Evolutionary conservation across 2,888 invertebrate genomes (phyloP), one percentile per base, ranked within the genome.

Genomic region (Drosophila limbata): DNA sequence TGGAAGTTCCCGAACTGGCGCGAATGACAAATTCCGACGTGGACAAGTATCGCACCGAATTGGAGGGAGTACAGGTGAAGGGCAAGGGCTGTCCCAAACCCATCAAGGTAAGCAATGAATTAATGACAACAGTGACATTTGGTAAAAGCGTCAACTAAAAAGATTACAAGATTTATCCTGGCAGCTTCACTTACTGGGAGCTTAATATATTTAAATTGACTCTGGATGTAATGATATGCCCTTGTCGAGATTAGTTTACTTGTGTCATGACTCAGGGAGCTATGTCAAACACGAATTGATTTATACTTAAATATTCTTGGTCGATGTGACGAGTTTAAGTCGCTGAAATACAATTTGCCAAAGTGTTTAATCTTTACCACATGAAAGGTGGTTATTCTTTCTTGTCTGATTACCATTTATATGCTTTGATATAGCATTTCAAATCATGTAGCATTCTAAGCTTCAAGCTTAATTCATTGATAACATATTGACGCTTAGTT

Each of bases 1-100:
- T 98, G 1, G 99, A 99, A 94, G 98, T 96, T 3, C 99, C 97
- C 48, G 99, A 99, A 93, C 94, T 99, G 76, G 95, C 97, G 0
- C 95, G 96, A 88, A 98, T 99, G 98, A 96, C 97, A 0, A 91
- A 94, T 28, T 96, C 97, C 90, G 96, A 97, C 84, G 96, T 97
- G 0, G 97, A 97, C 70, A 94, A 95, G 0, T 97, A 97, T 90
- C 95, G 96, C 85, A 95, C 95, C 74, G 98, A 99, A 85, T 91
- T 99, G 72, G 99, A 99, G 93, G 98, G 98, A 1, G 98, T 99
- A 62, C 95, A 97, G 80, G 98, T 99, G 0, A 97, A 98, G 91
- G 99, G 99, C 25, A 98, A 98, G 91, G 97, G 97, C 9, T 98
- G 98, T 91, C 99, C 99, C 0, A 98, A 98, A 91, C 97, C 97